A percentile compares a stretch with the other conserved stretches of the same genome.
Conservation (phyloP, 2,113 vertebrate species). For the Perognathus longimembris region DNA sequence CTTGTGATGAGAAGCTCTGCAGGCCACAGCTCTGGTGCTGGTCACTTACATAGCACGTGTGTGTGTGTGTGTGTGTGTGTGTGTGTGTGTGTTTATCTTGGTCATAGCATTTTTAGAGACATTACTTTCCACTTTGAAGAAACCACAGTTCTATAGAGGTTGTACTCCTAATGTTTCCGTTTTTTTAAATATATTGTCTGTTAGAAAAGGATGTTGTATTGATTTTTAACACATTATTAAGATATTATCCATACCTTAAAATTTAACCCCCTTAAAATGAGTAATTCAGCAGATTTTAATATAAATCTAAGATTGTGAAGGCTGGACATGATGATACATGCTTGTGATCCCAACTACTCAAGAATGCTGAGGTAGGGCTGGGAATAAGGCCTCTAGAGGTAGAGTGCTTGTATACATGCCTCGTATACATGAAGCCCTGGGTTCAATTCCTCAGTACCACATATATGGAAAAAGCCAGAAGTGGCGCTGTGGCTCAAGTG, state of each 20-base stretch:
- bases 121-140: background rate
- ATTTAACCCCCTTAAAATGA: background rate
- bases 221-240: background rate
- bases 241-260: background rate
- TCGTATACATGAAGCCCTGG: too few species aligned
- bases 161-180: background rate
- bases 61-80: too few species aligned
- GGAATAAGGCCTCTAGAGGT: too few species aligned
- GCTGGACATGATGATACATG: too few species aligned
- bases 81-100: background rate
- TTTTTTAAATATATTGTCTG: background rate
- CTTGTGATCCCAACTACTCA: too few species aligned
- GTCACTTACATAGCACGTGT: too few species aligned
- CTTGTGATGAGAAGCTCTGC: accelerated
- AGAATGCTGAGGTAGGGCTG: too few species aligned
- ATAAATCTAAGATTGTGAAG: background rate
- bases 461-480: too few species aligned
- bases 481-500: too few species aligned
- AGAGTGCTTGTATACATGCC: too few species aligned
- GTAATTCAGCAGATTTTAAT: background rate
- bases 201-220: background rate
- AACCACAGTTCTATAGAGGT: background rate
- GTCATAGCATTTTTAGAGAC: background rate
- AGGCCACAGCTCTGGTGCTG: background rate
- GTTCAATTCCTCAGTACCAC: too few species aligned